Conservation (phyloP, 2,888 invertebrate genomes). For the Chaetoderma sp. region DNA sequence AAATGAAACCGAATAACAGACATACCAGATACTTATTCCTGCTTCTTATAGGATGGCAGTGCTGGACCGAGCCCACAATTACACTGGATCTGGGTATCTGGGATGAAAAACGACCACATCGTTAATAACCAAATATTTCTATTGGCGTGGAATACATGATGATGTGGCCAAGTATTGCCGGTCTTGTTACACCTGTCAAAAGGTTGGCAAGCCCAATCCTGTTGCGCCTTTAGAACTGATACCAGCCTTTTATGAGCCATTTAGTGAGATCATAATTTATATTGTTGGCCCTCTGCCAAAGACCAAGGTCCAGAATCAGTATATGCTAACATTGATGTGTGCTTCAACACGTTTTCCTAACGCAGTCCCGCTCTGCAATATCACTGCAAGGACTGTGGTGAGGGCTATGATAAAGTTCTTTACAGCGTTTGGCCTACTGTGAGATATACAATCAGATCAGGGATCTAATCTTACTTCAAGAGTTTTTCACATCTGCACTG, state of each 20-base stretch:
- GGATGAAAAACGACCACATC: conserved; percentile 4
- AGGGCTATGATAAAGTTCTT: conserved; percentile 7
- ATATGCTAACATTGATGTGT: conserved; percentile 20
- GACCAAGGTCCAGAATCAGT: conserved; percentile 11
- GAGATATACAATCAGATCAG: conserved; percentile 13
- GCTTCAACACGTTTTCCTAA: conserved; percentile 16
- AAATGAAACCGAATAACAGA: background rate
- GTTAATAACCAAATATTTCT: conserved; percentile 11
- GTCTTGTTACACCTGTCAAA: conserved; percentile 19
- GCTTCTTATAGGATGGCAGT: too few relatives aligned
- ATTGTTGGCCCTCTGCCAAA: conserved; percentile 24
- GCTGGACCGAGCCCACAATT: background rate
- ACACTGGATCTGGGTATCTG: conserved; percentile 7
- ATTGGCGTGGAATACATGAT: conserved; percentile 15
- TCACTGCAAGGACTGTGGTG: background rate
- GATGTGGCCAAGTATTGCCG: conserved; percentile 14
- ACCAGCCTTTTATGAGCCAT: conserved; percentile 20
- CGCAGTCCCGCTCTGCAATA: conserved; percentile 14
- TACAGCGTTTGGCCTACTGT: conserved; percentile 10
- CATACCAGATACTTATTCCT: conserved; percentile 12
- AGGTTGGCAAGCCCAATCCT: conserved; percentile 7
- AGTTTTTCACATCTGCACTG: conserved; percentile 8
- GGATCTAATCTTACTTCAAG: conserved; percentile 16
- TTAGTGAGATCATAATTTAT: conserved; percentile 1
- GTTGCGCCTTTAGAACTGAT: conserved; percentile 8